Evolutionary conservation across 2,888 invertebrate genomes (phyloP).

Genomic region (Trissoscelio sp.): DNA sequence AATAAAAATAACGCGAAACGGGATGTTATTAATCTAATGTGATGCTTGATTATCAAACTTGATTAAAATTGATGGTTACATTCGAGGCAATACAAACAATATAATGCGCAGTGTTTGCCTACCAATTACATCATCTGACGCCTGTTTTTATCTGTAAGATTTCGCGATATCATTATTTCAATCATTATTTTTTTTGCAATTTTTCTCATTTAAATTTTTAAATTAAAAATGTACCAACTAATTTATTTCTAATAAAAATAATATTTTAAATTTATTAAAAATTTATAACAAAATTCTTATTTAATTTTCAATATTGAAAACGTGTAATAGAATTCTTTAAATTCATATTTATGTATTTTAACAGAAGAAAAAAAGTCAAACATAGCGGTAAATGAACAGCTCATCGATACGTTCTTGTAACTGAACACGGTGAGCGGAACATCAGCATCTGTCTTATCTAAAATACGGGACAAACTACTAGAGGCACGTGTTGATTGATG

Average conservation of each 20-base stretch:
- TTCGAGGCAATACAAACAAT: constrained; percentile 4
- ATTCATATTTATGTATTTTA: not conserved
- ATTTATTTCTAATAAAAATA: too few relatives aligned
- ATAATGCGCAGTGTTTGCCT: not conserved
- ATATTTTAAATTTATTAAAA: too few relatives aligned
- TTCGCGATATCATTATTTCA: not conserved
- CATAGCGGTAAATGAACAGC: constrained; percentile 38
- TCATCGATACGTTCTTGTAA: constrained; percentile 19
- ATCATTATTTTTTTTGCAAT: not conserved
- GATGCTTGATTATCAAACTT: not conserved
- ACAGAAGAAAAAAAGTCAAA: constrained; percentile 12
- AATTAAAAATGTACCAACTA: too few relatives aligned
- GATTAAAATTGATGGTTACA: not conserved
- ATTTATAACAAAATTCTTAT: not conserved
- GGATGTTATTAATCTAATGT: not conserved
- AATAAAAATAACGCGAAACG: too few relatives aligned
- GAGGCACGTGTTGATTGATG: constrained; percentile 19
- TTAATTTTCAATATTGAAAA: not conserved
- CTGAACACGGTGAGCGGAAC: constrained; percentile 9
- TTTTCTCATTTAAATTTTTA: not conserved
- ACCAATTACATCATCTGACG: not conserved
- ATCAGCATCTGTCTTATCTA: constrained; percentile 34
- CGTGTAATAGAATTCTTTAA: not conserved
- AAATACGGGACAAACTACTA: constrained; percentile 24
- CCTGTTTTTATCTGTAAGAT: not conserved